These are phyloP conservation scores for Ricordea florida DNA, from an alignment of 92 coral and sea anemone species.

Conservation along the genomic window DNA sequence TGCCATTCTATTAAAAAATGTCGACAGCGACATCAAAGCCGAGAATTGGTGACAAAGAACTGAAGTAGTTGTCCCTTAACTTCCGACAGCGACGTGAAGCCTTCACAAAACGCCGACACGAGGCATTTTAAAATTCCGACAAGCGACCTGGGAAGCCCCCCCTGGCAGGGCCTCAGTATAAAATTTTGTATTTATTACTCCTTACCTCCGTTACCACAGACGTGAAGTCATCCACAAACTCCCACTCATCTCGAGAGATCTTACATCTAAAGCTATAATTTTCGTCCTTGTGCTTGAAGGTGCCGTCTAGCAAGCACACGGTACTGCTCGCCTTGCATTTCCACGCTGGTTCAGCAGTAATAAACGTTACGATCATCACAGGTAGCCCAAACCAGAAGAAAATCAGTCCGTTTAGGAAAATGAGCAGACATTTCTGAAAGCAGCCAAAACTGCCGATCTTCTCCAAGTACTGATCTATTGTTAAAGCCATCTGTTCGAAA, in stretches of 20 bases:
- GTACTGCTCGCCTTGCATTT: constrained; percentile 52
- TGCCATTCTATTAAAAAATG: no score
- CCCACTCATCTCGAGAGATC: constrained; percentile 38
- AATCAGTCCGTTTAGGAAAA: constrained; percentile 22
- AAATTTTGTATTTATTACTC: neutral
- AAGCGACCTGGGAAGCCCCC: no score
- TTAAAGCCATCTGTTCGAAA: no score
- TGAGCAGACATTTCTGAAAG: constrained; percentile 28
- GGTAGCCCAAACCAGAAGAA: constrained; percentile 47
- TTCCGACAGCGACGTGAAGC: no score
- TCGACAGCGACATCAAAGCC: no score
- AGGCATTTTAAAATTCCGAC: no score
- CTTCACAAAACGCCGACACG: no score
- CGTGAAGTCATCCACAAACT: constrained; percentile 35
- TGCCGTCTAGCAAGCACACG: constrained; percentile 60
- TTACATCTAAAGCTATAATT: constrained; percentile 25
- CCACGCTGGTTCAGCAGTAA: constrained; percentile 69
- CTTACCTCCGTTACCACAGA: constrained; percentile 44
- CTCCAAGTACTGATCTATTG: no score
- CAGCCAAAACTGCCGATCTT: constrained; percentile 80
- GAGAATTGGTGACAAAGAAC: no score
- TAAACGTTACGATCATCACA: constrained; percentile 50
- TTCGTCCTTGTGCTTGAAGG: constrained; percentile 54
- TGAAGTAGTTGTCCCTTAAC: no score
- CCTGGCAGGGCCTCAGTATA: neutral